Conservation (phyloP, 2,113 vertebrate genomes). For the Polypterus senegalus region DNA sequence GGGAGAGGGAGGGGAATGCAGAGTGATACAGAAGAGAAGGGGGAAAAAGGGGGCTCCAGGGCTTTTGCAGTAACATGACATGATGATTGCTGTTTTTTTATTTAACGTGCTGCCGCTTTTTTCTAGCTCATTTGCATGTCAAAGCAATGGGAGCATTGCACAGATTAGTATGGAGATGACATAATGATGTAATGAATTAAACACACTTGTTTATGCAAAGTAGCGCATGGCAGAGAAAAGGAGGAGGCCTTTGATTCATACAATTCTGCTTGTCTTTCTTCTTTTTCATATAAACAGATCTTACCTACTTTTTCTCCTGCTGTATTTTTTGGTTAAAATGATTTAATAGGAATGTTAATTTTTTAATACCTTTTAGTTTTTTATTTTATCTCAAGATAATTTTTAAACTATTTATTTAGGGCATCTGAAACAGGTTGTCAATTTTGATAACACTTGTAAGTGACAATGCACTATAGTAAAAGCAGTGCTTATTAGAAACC, state of each 20-base stretch:
- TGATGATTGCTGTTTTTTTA: conserved; percentile 73
- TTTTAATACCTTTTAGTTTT: too few relatives aligned
- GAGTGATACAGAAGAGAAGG: conserved; percentile 46
- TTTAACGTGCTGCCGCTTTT: conserved; percentile 47
- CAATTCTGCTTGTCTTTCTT: conserved; percentile 15
- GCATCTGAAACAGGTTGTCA: too few relatives aligned
- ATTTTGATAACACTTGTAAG: too few relatives aligned
- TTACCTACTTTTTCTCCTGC: too few relatives aligned
- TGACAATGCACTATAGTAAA: too few relatives aligned
- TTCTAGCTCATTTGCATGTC: conserved; percentile 80
- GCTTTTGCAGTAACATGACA: conserved; percentile 67
- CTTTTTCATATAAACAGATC: too few relatives aligned
- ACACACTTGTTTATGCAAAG: conserved; percentile 59
- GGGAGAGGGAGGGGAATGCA: conserved; percentile 25
- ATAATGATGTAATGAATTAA: conserved; percentile 93
- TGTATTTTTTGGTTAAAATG: too few relatives aligned
- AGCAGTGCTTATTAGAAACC: too few relatives aligned
- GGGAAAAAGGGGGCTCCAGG: conserved; percentile 37
- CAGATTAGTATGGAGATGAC: conserved; percentile 84
- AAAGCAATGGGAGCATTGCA: conserved; percentile 71
- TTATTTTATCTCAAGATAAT: too few relatives aligned
- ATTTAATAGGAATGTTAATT: too few relatives aligned
- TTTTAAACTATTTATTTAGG: too few relatives aligned
- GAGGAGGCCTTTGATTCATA: conserved; percentile 26
- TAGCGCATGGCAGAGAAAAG: conserved; percentile 19